Base-by-base conservation (phyloP, 2,797 vertebrate species). In the Moxostoma hubbsi region DNA sequence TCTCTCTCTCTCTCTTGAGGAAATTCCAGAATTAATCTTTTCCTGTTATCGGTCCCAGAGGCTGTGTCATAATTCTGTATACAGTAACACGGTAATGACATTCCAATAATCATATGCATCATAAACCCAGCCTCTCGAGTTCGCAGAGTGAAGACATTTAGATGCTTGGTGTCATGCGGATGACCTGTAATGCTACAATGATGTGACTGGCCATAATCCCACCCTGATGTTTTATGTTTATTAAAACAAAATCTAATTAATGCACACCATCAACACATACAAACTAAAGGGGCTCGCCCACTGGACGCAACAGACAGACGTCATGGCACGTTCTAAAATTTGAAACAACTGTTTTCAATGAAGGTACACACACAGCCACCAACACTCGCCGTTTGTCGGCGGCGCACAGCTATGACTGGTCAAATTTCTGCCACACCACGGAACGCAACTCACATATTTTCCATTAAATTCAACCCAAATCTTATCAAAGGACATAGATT, bases 61-160 rank as follows among this genome's bases (percentile, higher is more conserved):
- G 75, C 81, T 79, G 64, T 77, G 81, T 80, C 71, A 66, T 81
- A 83, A 83, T 75, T 81, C 81, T 83, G 81, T 81, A 73, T 81
- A 73, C 76, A 79, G 72, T 81, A 81, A 72, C 80, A 73, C 46
- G 63, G 68, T 79, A 79, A 83, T 65, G 67, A 69, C 67, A 81
- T 79, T 83, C 50, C 78, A 74, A 79, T 71, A 81, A 61, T 78
- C 70, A 75, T 75, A 75, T 51, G 78, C 50, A 50, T 73, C 71
- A 75, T 78, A 79, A 83, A 81, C 77, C 65, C 59, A 16, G 7
- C 55, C 59, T 69, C 69, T 80, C 73, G 43, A 43, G 71, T 80
- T 64, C 50, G 47, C 16, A 69, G 75, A 71, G 54, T 58, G 74
- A 62, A 45, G 58, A 69, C 16, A 65, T 77, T 82, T 80, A 80